Base-by-base conservation (phyloP, 2,797 vertebrate species). In the Spatula versicolor region DNA sequence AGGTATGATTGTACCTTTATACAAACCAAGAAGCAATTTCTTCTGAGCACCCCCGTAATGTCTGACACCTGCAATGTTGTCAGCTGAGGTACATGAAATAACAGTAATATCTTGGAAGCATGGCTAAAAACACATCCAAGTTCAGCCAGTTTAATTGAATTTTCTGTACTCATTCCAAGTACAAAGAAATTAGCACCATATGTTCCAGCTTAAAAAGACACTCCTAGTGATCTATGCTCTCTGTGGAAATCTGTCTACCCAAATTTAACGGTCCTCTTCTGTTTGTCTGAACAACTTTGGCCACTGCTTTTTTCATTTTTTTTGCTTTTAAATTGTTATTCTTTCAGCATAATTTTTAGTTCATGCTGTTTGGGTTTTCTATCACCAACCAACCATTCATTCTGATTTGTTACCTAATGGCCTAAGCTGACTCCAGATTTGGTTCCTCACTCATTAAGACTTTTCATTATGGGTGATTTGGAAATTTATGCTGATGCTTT, bases 141-240 rank as follows among this genome's bases (percentile, higher is more conserved):
- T 96, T 79, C 83, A 43, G 81, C 60, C 74, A 58, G 3, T 86
- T 92, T 95, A 90, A 95, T 95, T 97, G 94, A 94, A 95, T 91
- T 93, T 74, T 92, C 50, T 79, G n/a, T 28, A 71, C 35, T 74
- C 0, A 3, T 95, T 94, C 74, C 92, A 91, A 93, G 88, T 92
- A 39, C 85, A 90, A 89, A 71, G 64, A 89, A 93, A 94, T 94
- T 76, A 95, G 67, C 46, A 75, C 92, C 91, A 39, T 83, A 35
- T 58, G 71, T 83, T 90, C 89, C 86, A 96, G 69, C 81, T 86
- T 30, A 72, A 75, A 35, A 72, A 82, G 48, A 74, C 59, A 37
- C 54, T 86, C 60, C 79, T 89, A 18, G 11, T 83, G 35, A 94
- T 95, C 63, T 83, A 9, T 86, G 69, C 75, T 95, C 26, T 96